Evolutionary conservation across 1,140 invertebrate species (phyloP).

Genomic region (Leucophenga varia): DNA sequence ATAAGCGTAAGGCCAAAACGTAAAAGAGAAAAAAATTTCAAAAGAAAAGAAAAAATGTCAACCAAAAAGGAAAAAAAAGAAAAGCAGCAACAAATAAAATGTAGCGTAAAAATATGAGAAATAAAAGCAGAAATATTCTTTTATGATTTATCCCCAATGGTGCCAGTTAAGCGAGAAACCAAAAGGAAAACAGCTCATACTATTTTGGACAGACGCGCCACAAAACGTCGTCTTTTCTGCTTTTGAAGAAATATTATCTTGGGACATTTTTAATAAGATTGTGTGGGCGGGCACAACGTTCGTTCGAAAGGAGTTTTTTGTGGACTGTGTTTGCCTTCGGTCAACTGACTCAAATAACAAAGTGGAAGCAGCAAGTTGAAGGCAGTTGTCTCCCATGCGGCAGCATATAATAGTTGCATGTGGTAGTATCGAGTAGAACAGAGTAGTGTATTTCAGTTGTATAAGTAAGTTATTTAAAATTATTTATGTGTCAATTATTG

Average conservation of each 20-base stretch:
- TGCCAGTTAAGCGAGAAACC: conserved; percentile 33
- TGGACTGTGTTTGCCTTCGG: no score
- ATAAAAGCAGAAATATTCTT: conserved; percentile 43
- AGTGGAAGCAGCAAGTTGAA: no score
- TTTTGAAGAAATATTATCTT: conserved; percentile 15
- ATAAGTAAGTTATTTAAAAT: conserved; percentile 33
- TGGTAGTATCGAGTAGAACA: no score
- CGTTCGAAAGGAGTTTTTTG: no score
- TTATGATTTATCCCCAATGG: conserved; percentile 40
- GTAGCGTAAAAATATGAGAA: conserved; percentile 40
- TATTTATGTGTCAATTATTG: conserved; percentile 42
- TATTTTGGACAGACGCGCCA: no score
- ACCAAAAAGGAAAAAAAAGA: neutral
- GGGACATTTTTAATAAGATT: conserved; percentile 41
- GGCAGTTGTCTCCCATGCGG: no score
- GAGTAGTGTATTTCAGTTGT: neutral
- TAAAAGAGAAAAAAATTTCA: no score
- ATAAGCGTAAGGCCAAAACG: no score
- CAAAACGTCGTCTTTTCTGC: no score
- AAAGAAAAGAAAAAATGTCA: conserved; percentile 9
- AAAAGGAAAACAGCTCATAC: no score
- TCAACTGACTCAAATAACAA: no score
- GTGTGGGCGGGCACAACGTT: conserved; percentile 26
- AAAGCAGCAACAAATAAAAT: conserved; percentile 27
- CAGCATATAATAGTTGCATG: no score